These are phyloP conservation scores for Helicoverpa zea DNA, from an alignment of 1,140 invertebrate genomes.

Conservation along the genomic window DNA sequence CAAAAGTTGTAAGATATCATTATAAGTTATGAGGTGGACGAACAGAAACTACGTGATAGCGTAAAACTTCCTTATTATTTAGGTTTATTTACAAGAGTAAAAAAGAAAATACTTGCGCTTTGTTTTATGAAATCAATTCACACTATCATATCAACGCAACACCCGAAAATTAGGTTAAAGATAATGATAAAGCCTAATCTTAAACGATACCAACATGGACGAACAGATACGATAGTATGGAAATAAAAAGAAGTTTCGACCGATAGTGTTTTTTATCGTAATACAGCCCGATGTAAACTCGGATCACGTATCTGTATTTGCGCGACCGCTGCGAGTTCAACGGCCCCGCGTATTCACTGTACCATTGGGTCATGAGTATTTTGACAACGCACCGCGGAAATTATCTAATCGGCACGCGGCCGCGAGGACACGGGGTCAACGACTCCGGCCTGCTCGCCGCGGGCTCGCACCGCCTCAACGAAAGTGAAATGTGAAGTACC, in stretches of 20 bases:
- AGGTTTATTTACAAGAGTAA: background rate
- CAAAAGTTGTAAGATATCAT: background rate
- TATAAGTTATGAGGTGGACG: background rate
- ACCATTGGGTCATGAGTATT: conserved; percentile 86
- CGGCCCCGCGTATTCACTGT: conserved; percentile 81
- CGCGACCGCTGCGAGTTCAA: conserved; percentile 72
- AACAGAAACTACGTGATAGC: background rate
- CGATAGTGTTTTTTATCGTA: conserved; percentile 70
- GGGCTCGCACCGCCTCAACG: conserved; percentile 67
- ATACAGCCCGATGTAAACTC: conserved; percentile 55
- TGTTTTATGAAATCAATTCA: conserved; percentile 26
- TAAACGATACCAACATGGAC: background rate
- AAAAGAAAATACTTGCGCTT: background rate
- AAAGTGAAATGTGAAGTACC: conserved; percentile 82
- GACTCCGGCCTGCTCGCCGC: conserved; percentile 76
- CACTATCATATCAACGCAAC: conserved; percentile 16
- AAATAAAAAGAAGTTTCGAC: conserved; percentile 65
- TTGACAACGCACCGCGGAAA: conserved; percentile 85
- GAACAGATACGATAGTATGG: conserved; percentile 49
- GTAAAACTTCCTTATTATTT: no score
- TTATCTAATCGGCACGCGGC: conserved; percentile 85
- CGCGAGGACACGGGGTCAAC: conserved; percentile 80
- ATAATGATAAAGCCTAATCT: conserved; percentile 22
- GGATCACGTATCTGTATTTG: conserved; percentile 70
- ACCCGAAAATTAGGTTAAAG: conserved; percentile 25